A percentile compares a stretch with the other conserved stretches of the same genome.
Conservation (phyloP, 1,140 invertebrate genomes). For the Stegodyphus dumicola region DNA sequence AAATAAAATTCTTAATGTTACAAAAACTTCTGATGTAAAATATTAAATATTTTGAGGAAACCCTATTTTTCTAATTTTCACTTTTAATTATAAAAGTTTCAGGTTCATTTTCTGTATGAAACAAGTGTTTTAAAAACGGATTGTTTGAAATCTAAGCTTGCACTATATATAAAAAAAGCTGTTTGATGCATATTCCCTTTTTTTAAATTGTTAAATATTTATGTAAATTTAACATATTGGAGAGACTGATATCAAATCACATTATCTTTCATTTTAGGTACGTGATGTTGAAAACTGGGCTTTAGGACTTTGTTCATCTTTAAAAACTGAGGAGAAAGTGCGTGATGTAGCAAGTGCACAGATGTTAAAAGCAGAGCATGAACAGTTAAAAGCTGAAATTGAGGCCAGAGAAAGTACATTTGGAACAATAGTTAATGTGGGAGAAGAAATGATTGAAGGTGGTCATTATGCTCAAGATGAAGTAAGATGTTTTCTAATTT, state of each 20-base stretch:
- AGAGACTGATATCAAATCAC: background rate
- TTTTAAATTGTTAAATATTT: too few relatives aligned
- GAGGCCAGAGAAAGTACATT: slow-evolving; percentile 92
- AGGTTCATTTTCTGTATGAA: too few relatives aligned
- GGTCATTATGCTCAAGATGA: slow-evolving; percentile 79
- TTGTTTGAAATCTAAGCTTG: too few relatives aligned
- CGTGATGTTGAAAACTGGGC: slow-evolving; percentile 92
- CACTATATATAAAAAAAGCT: too few relatives aligned
- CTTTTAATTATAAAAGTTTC: too few relatives aligned
- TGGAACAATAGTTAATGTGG: slow-evolving; percentile 80
- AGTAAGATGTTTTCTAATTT: slow-evolving; percentile 31
- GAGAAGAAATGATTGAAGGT: slow-evolving; percentile 84
- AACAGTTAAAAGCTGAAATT: slow-evolving; percentile 92
- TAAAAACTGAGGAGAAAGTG: slow-evolving; percentile 85
- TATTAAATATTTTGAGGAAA: too few relatives aligned
- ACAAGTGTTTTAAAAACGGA: too few relatives aligned
- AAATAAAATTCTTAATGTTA: too few relatives aligned
- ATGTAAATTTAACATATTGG: too few relatives aligned
- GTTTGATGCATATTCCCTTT: too few relatives aligned
- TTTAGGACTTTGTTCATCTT: slow-evolving; percentile 79
- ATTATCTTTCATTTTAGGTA: slow-evolving; percentile 72
- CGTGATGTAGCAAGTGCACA: slow-evolving; percentile 89
- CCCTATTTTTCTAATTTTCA: too few relatives aligned
- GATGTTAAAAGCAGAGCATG: slow-evolving; percentile 87
- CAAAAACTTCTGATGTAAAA: too few relatives aligned